These are phyloP conservation scores for Oryzias curvinotus DNA, from an alignment of 2,113 vertebrate species.

Conservation along the genomic window DNA sequence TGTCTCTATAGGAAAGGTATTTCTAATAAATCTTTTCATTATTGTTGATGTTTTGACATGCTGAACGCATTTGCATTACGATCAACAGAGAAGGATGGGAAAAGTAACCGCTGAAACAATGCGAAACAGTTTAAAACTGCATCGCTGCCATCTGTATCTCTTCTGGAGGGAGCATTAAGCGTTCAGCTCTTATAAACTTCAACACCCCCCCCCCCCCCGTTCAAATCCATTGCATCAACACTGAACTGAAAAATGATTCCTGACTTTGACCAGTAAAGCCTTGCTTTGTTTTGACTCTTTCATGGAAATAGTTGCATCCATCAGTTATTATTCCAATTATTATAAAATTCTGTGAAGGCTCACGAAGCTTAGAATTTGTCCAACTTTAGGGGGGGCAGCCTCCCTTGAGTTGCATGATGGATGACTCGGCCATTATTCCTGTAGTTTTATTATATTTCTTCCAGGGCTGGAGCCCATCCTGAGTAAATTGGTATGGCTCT, in stretches of 20 bases:
- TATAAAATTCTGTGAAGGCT: conserved; percentile 28
- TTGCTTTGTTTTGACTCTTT: conserved; percentile 35
- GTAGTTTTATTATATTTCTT: conserved; percentile 37
- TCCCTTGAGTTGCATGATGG: conserved; percentile 25
- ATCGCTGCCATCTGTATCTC: not conserved
- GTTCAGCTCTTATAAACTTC: not conserved
- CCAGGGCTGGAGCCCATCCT: conserved; percentile 13
- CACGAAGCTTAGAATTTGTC: not conserved
- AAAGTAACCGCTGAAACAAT: conserved; percentile 7
- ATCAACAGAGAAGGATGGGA: not conserved
- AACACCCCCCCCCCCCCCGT: not conserved
- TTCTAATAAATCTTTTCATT: too few relatives aligned
- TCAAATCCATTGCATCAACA: conserved; percentile 1
- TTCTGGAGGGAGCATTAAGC: not conserved
- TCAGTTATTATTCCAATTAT: conserved; percentile 35
- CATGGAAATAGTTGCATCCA: conserved; percentile 3
- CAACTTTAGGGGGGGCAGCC: not conserved
- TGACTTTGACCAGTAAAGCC: conserved; percentile 30
- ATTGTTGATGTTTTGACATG: too few relatives aligned
- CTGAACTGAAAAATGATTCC: conserved; percentile 16
- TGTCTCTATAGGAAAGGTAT: too few relatives aligned
- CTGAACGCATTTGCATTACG: not conserved
- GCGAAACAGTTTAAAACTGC: not conserved
- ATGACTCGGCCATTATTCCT: conserved; percentile 43
- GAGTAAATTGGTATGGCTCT: conserved; percentile 35